Evolutionary conservation across 1,140 invertebrate species (phyloP).

Genomic region (Dendroctonus valens): DNA sequence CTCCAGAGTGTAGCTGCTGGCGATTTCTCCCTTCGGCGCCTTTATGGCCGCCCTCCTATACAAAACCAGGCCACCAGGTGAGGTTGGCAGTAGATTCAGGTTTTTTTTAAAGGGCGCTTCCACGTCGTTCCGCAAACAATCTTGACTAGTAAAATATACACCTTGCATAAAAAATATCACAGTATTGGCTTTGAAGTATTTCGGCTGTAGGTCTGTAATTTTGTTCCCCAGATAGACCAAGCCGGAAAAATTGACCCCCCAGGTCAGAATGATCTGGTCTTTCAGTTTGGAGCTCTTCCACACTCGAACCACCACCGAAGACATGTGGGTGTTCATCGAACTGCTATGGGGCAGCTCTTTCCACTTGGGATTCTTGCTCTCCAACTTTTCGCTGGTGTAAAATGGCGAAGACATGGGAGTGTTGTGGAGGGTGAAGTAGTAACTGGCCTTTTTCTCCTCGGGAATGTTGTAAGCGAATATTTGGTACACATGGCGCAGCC

Average conservation of each 20-base stretch:
- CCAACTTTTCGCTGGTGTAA: constrained; percentile 81
- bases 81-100: constrained; percentile 43
- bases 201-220: constrained; percentile 67
- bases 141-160: constrained; percentile 70
- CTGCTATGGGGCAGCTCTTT: constrained; percentile 54
- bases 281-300: constrained; percentile 51
- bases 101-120: constrained; percentile 44
- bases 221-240: constrained; percentile 76
- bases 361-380: constrained; percentile 74
- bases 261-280: constrained; percentile 67
- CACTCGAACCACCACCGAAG: constrained; percentile 56
- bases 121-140: constrained; percentile 46
- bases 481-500: constrained; percentile 48
- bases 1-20: constrained; percentile 71
- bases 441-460: constrained; percentile 38
- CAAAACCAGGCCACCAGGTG: constrained; percentile 39
- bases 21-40: constrained; percentile 60
- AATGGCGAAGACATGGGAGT: constrained; percentile 80
- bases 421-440: constrained; percentile 77
- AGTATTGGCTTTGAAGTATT: constrained; percentile 72
- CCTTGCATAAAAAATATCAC: constrained; percentile 86
- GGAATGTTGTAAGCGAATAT: constrained; percentile 46
- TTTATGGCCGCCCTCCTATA: constrained; percentile 43
- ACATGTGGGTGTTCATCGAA: constrained; percentile 21
- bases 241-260: constrained; percentile 83